These are phyloP conservation scores for Oscheius onirici DNA, from an alignment of 2,888 invertebrate genomes.

Conservation along the genomic window DNA sequence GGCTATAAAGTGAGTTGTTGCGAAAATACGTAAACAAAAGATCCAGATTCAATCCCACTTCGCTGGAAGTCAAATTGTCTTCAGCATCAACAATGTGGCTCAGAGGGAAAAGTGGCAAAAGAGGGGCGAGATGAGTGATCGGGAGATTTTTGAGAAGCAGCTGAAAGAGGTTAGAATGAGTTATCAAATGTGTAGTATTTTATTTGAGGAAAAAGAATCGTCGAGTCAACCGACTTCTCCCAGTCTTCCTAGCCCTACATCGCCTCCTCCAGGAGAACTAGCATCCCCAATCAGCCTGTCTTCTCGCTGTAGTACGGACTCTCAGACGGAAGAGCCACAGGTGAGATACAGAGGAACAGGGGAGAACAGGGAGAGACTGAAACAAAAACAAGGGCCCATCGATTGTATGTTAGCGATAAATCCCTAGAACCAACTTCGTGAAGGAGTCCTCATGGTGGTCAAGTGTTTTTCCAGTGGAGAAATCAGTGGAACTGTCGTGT, in stretches of 20 bases:
- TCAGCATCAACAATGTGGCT: conserved; percentile 30
- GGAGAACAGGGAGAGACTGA: neutral
- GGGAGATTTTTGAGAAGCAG: conserved; percentile 13
- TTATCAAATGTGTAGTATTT: neutral
- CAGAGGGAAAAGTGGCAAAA: conserved; percentile 6
- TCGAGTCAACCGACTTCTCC: conserved; percentile 15
- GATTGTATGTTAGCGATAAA: neutral
- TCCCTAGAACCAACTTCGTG: conserved; percentile 16
- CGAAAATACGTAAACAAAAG: neutral
- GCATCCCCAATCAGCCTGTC: neutral
- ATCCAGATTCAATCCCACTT: conserved; percentile 30
- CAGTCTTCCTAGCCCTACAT: neutral
- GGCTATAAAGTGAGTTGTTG: conserved; percentile 22
- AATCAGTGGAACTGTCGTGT: conserved; percentile 26
- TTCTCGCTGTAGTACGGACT: neutral
- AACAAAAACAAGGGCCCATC: neutral
- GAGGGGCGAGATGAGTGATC: neutral
- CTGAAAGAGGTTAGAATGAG: conserved; percentile 7
- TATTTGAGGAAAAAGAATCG: neutral
- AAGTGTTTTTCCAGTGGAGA: conserved; percentile 25
- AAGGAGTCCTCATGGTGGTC: conserved; percentile 31
- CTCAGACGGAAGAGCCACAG: conserved; percentile 6
- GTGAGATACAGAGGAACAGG: neutral
- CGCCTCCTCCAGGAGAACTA: neutral
- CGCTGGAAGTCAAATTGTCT: conserved; percentile 27